phyloP scores from a whole-genome alignment of 53 echinoderm and acorn worm genomes.

The Pentamera pediparva region DNA sequence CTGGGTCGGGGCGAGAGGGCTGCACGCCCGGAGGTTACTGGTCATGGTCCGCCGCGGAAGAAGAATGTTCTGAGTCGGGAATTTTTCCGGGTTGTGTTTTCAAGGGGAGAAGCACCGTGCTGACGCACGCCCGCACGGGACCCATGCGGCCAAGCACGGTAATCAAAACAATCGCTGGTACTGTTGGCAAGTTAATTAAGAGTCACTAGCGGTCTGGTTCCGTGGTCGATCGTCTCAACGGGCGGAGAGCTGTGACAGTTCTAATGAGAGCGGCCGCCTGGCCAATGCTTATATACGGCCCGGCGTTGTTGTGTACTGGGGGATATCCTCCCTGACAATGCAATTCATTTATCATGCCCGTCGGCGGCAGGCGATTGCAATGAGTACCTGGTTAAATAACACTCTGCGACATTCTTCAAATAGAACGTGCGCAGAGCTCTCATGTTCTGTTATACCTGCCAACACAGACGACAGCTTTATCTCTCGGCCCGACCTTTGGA shows the following conservation, averaged over 20 bases:
- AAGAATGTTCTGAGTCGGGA: neutral
- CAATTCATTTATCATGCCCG: neutral
- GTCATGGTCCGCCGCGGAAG: neutral
- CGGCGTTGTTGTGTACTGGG: neutral
- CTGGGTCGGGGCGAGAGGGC: neutral
- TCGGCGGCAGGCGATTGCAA: neutral
- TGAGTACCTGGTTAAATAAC: neutral
- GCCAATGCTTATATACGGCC: neutral
- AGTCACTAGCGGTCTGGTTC: neutral
- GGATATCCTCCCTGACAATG: neutral
- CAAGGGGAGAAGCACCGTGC: no score
- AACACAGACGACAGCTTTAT: no score
- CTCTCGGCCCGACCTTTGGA: no score
- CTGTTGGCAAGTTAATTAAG: neutral
- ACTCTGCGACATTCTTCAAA: conserved; percentile 16
- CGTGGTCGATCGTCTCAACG: neutral
- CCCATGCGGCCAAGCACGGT: conserved; percentile 8
- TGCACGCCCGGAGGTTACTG: neutral
- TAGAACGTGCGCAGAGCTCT: no score
- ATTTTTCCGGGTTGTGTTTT: neutral
- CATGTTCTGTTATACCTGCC: no score
- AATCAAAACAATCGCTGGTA: conserved; percentile 22
- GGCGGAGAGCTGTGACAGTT: neutral
- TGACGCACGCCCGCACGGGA: conserved; percentile 30
- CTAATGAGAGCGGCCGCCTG: neutral